Conservation (phyloP, 2,888 invertebrate species). For the Nysson spinosus region DNA sequence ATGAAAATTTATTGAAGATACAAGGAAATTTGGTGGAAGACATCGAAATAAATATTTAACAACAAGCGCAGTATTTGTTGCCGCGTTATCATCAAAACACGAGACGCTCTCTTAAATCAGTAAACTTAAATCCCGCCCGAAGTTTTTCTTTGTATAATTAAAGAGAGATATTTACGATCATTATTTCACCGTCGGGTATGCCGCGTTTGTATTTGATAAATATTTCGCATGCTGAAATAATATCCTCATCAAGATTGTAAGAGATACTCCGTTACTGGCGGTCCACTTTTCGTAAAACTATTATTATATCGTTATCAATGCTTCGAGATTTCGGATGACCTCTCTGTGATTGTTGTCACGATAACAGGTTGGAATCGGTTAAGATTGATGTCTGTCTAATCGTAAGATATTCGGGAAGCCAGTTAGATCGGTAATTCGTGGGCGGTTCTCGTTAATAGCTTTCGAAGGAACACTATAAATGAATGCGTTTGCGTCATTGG, state of each 20-base stretch:
- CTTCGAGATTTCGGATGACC: background rate
- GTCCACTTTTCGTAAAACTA: background rate
- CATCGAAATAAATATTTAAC: too few relatives aligned
- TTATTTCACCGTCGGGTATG: background rate
- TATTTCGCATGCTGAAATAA: background rate
- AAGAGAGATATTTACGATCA: background rate
- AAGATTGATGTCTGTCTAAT: too few relatives aligned
- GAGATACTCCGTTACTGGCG: background rate
- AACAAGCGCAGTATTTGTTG: too few relatives aligned
- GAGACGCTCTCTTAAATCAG: too few relatives aligned
- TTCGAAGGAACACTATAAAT: conserved; percentile 1
- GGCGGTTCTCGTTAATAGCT: conserved; percentile 3
- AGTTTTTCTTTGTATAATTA: background rate
- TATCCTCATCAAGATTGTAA: too few relatives aligned
- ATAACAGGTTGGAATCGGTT: too few relatives aligned
- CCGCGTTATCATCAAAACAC: too few relatives aligned
- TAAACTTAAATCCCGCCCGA: background rate
- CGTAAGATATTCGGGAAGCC: background rate
- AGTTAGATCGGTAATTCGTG: background rate
- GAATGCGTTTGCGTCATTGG: conserved; percentile 6
- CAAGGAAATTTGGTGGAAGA: too few relatives aligned
- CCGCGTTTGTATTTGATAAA: background rate
- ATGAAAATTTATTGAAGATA: too few relatives aligned
- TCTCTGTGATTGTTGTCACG: too few relatives aligned
- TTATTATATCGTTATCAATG: background rate